Percentiles rank a stretch among this genome's conserved stretches.
These are phyloP conservation scores for Chymomyza caudatula DNA, from an alignment of 2,888 invertebrate genomes.

Conservation along the genomic window DNA sequence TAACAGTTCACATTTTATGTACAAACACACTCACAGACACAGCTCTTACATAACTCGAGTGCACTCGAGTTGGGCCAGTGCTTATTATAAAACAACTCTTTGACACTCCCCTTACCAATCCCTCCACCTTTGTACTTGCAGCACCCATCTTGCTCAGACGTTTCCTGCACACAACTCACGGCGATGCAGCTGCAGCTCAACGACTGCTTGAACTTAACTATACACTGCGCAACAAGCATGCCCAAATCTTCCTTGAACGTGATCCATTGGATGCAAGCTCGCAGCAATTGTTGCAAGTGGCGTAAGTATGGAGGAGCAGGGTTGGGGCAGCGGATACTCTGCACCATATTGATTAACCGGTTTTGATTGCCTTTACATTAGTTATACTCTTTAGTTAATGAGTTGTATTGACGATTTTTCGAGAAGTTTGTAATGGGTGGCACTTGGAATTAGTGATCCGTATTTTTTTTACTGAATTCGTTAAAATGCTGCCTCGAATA, in stretches of 20 bases:
- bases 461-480: too few relatives aligned
- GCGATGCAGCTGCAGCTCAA: conserved; percentile 71
- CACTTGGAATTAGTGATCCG: too few relatives aligned
- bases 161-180: conserved; percentile 71
- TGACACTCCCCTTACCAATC: background rate
- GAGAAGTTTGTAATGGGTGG: background rate
- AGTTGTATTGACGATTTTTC: background rate
- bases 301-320: conserved; percentile 60
- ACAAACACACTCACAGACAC: background rate
- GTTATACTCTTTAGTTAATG: background rate
- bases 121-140: conserved; percentile 27
- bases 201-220: conserved; percentile 76
- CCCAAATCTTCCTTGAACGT: conserved; percentile 80
- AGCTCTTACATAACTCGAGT: background rate
- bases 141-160: conserved; percentile 70
- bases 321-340: background rate
- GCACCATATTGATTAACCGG: conserved; percentile 14
- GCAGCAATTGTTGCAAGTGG: conserved; percentile 71
- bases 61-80: background rate
- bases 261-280: conserved; percentile 78
- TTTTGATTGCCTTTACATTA: conserved; percentile 5
- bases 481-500: too few relatives aligned
- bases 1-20: background rate
- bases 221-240: conserved; percentile 79
- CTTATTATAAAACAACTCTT: background rate